phyloP scores from a whole-genome alignment of 2,888 invertebrate species.

The Drosophila neutralis region DNA sequence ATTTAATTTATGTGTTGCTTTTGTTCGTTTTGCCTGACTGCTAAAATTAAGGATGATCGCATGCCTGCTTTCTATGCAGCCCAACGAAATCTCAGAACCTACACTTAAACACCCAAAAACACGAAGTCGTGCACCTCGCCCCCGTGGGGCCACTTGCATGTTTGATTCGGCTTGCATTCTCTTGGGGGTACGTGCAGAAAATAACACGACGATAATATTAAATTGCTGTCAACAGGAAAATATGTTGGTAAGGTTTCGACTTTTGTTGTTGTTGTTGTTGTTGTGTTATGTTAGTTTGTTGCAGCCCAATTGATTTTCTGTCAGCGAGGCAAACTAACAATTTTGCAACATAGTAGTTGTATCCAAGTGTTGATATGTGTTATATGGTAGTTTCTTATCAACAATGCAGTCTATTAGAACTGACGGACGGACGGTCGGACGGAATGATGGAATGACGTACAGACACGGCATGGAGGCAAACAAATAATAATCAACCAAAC shows the following conservation, averaged over 20 bases:
- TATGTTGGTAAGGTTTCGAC: constrained; percentile 64
- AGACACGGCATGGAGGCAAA: constrained; percentile 70
- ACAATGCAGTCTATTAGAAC: constrained; percentile 75
- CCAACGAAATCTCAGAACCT: constrained; percentile 11
- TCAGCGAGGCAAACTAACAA: constrained; percentile 72
- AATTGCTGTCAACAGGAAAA: constrained; percentile 79
- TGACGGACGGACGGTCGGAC: constrained; percentile 7
- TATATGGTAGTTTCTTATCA: constrained; percentile 77
- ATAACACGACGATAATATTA: constrained; percentile 78
- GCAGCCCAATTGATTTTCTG: constrained; percentile 74
- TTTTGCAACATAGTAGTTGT: constrained; percentile 45
- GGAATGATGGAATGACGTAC: constrained; percentile 50
- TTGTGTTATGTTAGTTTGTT: background rate
- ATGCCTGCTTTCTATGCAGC: constrained; percentile 12
- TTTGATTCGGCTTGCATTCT: constrained; percentile 54
- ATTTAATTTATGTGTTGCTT: background rate
- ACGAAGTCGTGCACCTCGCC: background rate
- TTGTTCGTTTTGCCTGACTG: background rate
- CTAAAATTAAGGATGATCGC: constrained; percentile 12
- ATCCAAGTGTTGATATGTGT: constrained; percentile 77
- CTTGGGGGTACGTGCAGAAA: constrained; percentile 68
- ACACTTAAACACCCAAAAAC: constrained; percentile 13
- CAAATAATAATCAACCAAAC: constrained; percentile 66
- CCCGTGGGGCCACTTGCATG: constrained; percentile 52
- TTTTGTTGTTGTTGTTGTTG: constrained; percentile 15